Evolutionary conservation across 2,113 vertebrate genomes (phyloP).

Genomic region (Atlantisia rogersi): DNA sequence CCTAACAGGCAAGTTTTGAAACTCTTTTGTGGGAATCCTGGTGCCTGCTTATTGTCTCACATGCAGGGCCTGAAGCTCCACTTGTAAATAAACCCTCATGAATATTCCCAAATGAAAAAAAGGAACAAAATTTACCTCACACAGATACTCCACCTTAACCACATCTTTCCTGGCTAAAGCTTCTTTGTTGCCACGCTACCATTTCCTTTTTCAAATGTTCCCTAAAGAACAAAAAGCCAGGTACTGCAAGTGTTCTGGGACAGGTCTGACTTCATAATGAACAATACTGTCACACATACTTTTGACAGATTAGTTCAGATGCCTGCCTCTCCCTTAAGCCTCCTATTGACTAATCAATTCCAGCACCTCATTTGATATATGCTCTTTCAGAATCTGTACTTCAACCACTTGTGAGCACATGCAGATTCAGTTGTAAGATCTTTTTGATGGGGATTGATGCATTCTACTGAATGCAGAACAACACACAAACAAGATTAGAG

Average conservation of each 20-base stretch:
- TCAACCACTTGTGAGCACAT: not conserved
- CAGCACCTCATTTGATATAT: not conserved
- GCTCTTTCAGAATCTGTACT: not conserved
- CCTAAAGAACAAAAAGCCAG: not conserved
- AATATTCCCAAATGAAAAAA: not conserved
- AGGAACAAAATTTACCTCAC: not conserved
- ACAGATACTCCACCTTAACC: not conserved
- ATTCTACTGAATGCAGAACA: not conserved
- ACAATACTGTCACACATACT: not conserved
- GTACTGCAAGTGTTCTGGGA: not conserved
- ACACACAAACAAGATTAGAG: constrained; percentile 8
- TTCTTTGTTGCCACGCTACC: not conserved
- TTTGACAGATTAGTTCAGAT: not conserved
- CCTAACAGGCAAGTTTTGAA: not conserved
- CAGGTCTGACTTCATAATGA: not conserved
- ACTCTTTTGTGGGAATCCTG: not conserved
- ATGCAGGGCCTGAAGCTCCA: not conserved
- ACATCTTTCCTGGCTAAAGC: not conserved
- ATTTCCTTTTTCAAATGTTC: not conserved
- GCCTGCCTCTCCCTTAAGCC: not conserved
- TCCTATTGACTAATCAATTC: not conserved
- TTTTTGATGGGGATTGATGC: not conserved
- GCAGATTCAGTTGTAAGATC: not conserved
- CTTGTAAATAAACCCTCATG: not conserved
- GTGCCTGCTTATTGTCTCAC: not conserved